Base-by-base conservation (phyloP, 2,888 invertebrate species). In the Leucania comma region DNA sequence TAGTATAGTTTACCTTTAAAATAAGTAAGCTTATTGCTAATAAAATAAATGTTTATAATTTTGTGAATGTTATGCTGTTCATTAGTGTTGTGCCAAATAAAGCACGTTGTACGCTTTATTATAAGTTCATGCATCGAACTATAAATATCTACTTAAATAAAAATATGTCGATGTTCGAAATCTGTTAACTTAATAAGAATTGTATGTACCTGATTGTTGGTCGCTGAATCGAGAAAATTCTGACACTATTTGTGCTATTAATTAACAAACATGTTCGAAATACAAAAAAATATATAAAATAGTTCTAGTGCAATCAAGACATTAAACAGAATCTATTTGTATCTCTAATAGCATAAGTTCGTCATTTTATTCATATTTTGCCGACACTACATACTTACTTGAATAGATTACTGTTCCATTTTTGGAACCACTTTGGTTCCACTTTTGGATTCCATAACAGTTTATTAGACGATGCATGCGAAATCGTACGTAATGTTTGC, bases 21-120 rank as follows among this genome's bases (percentile, higher is more conserved):
- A 61, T 57, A 76, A 68, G 53, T 71, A 72, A 75, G 78, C 76
- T 69, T 80, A 68, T 75, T 80, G 76, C 80, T 79, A 57, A 62
- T 61, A 66, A 72, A 68, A 58, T 22, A 26, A 61, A 70, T 51
- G 62, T 66, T 75, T 71, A 75, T 85, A 83, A 83, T 79, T 85
- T 83, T 79, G 69, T 81, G 75, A 77, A 70, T 82, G 70, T 82
- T 83, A 81, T 75, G 67, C 80, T 83, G 78, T 81, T 83, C 79
- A 68, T 80, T 82, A 81, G 74, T 81, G 70, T 82, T 83, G 89
- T 90, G 90, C 90, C 90, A 90, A 90, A 90, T 82, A 86, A 77
- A 68, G 87, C 86, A 87, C 84, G 67, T 73, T 58, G 59, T 68
- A 53, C 35, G 72, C 65, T 53, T 63, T 65, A 46, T 58, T 63